Percentiles rank a stretch among this genome's conserved stretches.
Conservation (phyloP, 1,140 invertebrate species). For the Megalopta genalis region DNA sequence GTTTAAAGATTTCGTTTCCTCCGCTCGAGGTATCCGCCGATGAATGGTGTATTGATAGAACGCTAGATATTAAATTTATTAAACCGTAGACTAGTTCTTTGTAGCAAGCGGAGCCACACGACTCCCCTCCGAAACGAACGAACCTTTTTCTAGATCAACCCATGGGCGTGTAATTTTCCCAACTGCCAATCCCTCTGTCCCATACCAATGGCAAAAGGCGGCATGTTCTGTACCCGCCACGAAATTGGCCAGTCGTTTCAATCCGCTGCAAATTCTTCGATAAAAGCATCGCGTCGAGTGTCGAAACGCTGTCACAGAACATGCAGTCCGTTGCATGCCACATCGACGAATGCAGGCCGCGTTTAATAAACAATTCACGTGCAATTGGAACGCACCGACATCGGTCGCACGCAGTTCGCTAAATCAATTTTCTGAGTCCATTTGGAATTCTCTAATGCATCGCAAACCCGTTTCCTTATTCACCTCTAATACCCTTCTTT, state of each 20-base stretch:
- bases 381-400: not conserved
- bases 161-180: constrained; percentile 39
- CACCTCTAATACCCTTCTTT: not conserved
- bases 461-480: not conserved
- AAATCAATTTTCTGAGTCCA: not conserved
- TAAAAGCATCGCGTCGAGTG: not conserved
- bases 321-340: too few species aligned
- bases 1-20: not conserved
- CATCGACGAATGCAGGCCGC: not conserved
- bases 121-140: not conserved
- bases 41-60: not conserved
- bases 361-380: constrained; percentile 9
- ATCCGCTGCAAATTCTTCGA: not conserved
- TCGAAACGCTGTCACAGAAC: not conserved
- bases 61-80: constrained; percentile 1
- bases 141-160: constrained; percentile 24
- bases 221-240: too few species aligned
- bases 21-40: not conserved
- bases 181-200: constrained; percentile 27
- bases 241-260: constrained; percentile 15
- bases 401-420: not conserved
- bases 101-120: not conserved
- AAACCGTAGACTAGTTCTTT: not conserved
- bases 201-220: not conserved
- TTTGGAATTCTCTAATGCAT: too few species aligned